These are phyloP conservation scores for Tetramorium parvispinum DNA, from an alignment of 1,140 invertebrate genomes.

Conservation along the genomic window DNA sequence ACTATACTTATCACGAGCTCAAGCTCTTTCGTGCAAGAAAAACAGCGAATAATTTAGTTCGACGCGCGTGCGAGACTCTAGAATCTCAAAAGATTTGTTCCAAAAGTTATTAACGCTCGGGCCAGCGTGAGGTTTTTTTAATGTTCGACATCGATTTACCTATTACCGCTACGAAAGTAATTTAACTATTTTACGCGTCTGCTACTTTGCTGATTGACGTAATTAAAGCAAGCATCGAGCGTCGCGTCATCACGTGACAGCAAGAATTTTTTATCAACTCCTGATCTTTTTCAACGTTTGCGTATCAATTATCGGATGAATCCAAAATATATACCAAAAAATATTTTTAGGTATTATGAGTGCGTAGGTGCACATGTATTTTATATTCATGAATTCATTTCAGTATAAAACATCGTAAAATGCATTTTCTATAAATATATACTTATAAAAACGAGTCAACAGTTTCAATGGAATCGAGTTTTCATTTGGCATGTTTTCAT, in stretches of 20 bases:
- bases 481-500: neutral
- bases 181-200: slow-evolving; percentile 45
- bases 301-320: neutral
- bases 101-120: slow-evolving; percentile 33
- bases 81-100: slow-evolving; percentile 25
- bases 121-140: slow-evolving; percentile 25
- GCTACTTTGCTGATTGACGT: neutral
- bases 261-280: slow-evolving; percentile 1
- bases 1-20: slow-evolving; percentile 22
- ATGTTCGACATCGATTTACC: slow-evolving; percentile 11
- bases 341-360: neutral
- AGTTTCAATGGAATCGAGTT: neutral
- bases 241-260: neutral
- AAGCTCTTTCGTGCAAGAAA: slow-evolving; percentile 15
- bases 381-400: neutral
- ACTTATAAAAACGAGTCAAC: neutral
- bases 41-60: slow-evolving; percentile 24
- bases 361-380: no score
- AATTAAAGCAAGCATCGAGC: neutral
- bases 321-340: no score
- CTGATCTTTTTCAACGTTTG: neutral
- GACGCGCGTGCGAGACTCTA: neutral
- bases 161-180: slow-evolving; percentile 32
- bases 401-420: neutral
- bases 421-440: neutral